Percentiles rank a stretch among this genome's conserved stretches.
Conservation (phyloP, 2,888 invertebrate genomes). For the Himalopsyche japonica region DNA sequence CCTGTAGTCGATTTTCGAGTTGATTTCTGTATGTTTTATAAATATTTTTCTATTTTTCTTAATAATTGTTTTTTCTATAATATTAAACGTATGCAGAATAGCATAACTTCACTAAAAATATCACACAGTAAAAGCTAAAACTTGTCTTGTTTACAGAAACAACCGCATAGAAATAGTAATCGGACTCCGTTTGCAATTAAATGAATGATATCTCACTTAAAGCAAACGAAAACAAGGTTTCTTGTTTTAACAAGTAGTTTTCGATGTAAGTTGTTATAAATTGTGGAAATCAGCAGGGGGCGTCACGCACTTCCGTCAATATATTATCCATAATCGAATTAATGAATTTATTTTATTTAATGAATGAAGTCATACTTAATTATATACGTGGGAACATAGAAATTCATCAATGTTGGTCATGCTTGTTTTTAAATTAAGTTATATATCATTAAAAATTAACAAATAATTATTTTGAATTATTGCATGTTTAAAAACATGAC, state of each 20-base stretch:
- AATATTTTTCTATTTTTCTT: too few species aligned
- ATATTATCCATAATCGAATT: conserved; percentile 1
- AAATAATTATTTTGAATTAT: neutral
- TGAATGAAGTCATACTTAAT: conserved; percentile 1
- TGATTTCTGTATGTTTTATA: too few species aligned
- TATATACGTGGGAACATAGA: neutral
- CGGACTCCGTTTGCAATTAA: neutral
- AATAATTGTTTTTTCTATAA: too few species aligned
- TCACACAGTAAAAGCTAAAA: too few species aligned
- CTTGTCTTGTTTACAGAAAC: too few species aligned
- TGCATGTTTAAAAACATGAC: neutral
- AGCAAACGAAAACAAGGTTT: neutral
- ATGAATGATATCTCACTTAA: neutral
- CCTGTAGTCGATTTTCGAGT: too few species aligned
- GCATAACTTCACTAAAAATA: too few species aligned
- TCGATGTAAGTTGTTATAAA: neutral
- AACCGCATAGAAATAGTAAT: neutral
- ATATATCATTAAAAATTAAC: neutral
- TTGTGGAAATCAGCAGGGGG: neutral
- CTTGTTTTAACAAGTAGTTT: neutral
- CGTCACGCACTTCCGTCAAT: conserved; percentile 1
- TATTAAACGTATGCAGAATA: too few species aligned
- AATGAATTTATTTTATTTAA: conserved; percentile 1
- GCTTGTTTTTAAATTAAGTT: neutral
- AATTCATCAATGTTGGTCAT: neutral